phyloP scores from a whole-genome alignment of 2,113 vertebrate genomes.

The Pelobates fuscus region DNA sequence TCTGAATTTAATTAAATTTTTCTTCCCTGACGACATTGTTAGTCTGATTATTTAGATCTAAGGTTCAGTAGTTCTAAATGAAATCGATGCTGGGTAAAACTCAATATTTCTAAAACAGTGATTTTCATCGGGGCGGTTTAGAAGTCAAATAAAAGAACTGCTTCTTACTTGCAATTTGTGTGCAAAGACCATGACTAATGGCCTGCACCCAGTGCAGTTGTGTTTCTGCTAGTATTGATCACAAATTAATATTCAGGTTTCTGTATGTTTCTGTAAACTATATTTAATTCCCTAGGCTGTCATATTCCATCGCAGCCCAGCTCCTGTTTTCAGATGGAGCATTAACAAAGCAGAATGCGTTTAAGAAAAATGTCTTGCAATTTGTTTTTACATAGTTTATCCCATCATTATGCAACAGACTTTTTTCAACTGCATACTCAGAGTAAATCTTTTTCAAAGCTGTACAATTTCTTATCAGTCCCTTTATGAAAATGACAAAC shows the following conservation, averaged over 20 bases:
- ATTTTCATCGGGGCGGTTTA: neutral
- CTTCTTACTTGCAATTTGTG: neutral
- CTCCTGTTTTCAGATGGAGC: neutral
- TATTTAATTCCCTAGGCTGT: too few relatives aligned
- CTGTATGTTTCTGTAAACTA: neutral
- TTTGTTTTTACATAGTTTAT: neutral
- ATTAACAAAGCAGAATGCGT: neutral
- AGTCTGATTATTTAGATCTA: too few relatives aligned
- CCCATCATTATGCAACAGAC: neutral
- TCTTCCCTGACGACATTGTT: too few relatives aligned
- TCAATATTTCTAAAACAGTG: neutral
- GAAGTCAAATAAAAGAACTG: neutral
- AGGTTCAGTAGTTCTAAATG: too few relatives aligned
- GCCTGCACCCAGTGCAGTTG: neutral
- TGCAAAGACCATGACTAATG: neutral
- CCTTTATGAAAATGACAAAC: too few relatives aligned
- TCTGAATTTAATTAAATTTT: too few relatives aligned
- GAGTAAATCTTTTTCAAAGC: neutral
- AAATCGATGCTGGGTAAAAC: too few relatives aligned
- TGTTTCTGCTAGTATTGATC: neutral
- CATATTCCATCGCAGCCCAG: neutral
- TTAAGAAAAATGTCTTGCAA: neutral
- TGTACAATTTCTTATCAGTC: neutral
- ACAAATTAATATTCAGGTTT: neutral
- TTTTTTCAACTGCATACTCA: neutral